Percentiles rank a stretch among this genome's conserved stretches.
Evolutionary conservation across 2,113 vertebrate genomes (phyloP).

Genomic region (Seriola rivoliana): DNA sequence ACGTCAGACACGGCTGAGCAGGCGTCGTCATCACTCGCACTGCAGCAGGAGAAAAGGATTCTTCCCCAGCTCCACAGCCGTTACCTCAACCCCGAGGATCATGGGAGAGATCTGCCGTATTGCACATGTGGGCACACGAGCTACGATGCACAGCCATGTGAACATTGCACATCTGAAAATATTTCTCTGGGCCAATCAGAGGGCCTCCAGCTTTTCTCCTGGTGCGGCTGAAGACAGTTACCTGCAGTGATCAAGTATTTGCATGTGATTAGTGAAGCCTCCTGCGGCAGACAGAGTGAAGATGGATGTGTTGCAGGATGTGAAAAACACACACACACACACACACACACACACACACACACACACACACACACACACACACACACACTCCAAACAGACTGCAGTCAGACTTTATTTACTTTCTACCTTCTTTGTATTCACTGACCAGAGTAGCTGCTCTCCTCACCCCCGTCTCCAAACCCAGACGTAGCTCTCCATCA

Average conservation of each 20-base stretch:
- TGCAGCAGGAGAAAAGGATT: constrained; percentile 8
- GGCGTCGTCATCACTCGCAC: constrained; percentile 33
- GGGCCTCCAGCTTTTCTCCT: neutral
- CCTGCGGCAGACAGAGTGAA: constrained; percentile 18
- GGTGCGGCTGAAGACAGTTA: constrained; percentile 17
- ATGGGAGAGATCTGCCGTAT: constrained; percentile 41
- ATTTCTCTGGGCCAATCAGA: constrained; percentile 12
- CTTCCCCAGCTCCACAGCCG: constrained; percentile 37
- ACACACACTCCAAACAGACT: constrained; percentile 69
- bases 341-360: too few relatives aligned
- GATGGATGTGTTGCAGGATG: neutral
- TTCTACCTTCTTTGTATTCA: constrained; percentile 64
- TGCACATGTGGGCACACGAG: constrained; percentile 51
- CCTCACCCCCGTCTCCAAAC: constrained; percentile 36
- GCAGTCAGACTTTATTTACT: constrained; percentile 61
- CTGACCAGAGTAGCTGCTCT: constrained; percentile 76
- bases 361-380: neutral
- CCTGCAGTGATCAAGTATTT: constrained; percentile 42
- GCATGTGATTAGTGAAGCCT: constrained; percentile 52
- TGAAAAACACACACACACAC: too few relatives aligned
- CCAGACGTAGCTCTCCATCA: constrained; percentile 57
- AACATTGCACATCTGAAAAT: constrained; percentile 44
- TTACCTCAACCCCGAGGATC: constrained; percentile 41
- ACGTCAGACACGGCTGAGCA: constrained; percentile 8
- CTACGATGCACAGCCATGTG: constrained; percentile 41